A percentile compares a stretch with the other conserved stretches of the same genome.
Conservation (phyloP, 2,113 vertebrate species). For the Chlamydotis undulata region DNA sequence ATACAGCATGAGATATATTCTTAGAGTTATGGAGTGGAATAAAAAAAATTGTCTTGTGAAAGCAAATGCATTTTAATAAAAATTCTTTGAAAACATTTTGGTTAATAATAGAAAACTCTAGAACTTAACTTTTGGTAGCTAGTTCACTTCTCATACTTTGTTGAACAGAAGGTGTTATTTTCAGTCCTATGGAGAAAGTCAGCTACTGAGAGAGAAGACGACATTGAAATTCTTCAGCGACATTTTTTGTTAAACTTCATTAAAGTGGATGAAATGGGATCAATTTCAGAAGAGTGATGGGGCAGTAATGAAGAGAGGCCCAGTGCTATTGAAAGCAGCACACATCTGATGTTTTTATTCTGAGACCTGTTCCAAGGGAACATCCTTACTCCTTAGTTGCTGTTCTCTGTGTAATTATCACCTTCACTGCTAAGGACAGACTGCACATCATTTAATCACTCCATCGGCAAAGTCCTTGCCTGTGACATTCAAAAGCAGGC, state of each 20-base stretch:
- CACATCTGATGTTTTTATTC: conserved; percentile 43
- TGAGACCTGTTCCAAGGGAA: background rate
- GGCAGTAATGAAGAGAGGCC: conserved; percentile 54
- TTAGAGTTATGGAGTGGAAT: background rate
- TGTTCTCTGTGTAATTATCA: conserved; percentile 51
- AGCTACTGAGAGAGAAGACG: background rate
- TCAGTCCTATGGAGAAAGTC: background rate
- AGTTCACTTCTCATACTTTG: background rate
- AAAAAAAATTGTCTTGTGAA: background rate
- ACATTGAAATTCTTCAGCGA: conserved; percentile 53
- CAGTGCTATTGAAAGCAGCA: background rate
- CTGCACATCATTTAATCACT: conserved; percentile 60
- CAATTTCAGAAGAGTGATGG: conserved; percentile 63
- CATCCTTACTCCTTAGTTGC: conserved; percentile 2
- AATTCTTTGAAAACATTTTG: background rate
- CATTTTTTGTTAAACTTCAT: conserved; percentile 69
- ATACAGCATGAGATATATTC: background rate
- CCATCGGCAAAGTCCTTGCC: conserved; percentile 38
- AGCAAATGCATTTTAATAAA: background rate
- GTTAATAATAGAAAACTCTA: background rate
- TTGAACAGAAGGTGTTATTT: conserved; percentile 7
- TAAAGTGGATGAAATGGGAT: conserved; percentile 64
- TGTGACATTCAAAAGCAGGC: background rate
- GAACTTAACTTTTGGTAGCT: background rate
- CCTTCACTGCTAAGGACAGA: conserved; percentile 39